These are phyloP conservation scores for Chironex yamaguchii DNA, from an alignment of 30 jellyfish, hydroid and myxozoan genomes.

Conservation along the genomic window DNA sequence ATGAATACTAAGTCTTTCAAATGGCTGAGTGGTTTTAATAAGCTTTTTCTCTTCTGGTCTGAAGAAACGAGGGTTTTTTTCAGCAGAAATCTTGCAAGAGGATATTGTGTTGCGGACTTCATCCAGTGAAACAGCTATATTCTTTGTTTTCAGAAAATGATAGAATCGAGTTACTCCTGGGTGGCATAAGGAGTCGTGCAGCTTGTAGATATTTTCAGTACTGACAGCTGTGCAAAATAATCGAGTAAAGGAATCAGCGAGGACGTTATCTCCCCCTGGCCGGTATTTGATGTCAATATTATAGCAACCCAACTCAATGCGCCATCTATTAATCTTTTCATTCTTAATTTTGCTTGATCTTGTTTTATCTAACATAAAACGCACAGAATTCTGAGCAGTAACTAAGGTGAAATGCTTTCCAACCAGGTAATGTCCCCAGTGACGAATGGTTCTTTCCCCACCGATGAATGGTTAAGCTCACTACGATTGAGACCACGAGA, in stretches of 20 bases:
- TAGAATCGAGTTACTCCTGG: constrained; percentile 80
- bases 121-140: constrained; percentile 23
- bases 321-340: constrained; percentile 68
- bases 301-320: constrained; percentile 64
- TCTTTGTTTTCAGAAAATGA: constrained; percentile 31
- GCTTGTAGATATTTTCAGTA: background rate
- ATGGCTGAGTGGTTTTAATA: constrained; percentile 4
- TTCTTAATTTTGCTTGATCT: constrained; percentile 63
- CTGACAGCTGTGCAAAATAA: constrained; percentile 25
- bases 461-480: constrained; percentile 39
- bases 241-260: constrained; percentile 35
- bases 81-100: constrained; percentile 39
- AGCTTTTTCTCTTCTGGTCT: background rate
- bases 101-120: no score
- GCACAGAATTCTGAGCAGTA: constrained; percentile 64
- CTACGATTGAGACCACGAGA: constrained; percentile 2
- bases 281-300: constrained; percentile 46
- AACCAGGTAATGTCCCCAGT: constrained; percentile 73
- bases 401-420: constrained; percentile 48
- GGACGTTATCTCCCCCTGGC: constrained; percentile 35
- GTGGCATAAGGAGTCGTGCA: constrained; percentile 73
- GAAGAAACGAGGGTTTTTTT: constrained; percentile 4
- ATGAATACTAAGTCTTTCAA: no score
- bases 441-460: constrained; percentile 65
- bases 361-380: constrained; percentile 71